These are phyloP conservation scores for Agriopis marginaria DNA, from an alignment of 2,888 invertebrate genomes.

Conservation along the genomic window DNA sequence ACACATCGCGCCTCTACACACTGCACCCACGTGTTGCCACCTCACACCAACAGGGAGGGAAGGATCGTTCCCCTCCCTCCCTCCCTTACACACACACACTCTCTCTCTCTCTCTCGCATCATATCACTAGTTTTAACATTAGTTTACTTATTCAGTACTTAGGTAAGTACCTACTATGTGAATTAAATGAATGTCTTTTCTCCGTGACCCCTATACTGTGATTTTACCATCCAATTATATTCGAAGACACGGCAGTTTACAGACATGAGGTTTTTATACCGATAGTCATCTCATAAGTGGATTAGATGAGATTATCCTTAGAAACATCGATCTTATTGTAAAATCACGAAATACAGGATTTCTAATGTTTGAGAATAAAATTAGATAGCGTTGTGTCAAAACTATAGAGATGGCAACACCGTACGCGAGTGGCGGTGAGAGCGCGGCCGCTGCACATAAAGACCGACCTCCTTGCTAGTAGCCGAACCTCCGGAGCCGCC, in stretches of 20 bases:
- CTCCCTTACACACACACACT: not conserved
- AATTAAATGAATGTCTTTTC: not conserved
- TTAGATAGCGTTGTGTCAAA: not conserved
- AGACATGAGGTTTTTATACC: not conserved
- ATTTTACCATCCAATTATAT: not conserved
- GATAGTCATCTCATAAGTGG: not conserved
- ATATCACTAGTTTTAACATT: not conserved
- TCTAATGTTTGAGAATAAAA: not conserved
- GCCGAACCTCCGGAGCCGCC: constrained; percentile 20
- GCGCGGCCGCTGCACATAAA: constrained; percentile 2
- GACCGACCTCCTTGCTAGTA: constrained; percentile 25
- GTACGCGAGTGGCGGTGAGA: constrained; percentile 17
- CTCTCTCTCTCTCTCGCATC: not conserved
- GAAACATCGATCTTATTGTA: not conserved
- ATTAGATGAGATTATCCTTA: not conserved
- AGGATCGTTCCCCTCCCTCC: not conserved
- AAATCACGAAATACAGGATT: not conserved
- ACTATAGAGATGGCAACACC: constrained; percentile 29
- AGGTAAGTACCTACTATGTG: not conserved
- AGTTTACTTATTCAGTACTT: not conserved
- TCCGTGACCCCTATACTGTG: not conserved
- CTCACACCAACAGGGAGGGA: not conserved
- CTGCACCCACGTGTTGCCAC: constrained; percentile 42
- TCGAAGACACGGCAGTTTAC: not conserved
- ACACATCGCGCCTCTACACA: constrained; percentile 75